Percentiles rank a stretch among this genome's conserved stretches.
Conservation (phyloP, 2,113 vertebrate genomes). For the Trematomus loennbergii region DNA sequence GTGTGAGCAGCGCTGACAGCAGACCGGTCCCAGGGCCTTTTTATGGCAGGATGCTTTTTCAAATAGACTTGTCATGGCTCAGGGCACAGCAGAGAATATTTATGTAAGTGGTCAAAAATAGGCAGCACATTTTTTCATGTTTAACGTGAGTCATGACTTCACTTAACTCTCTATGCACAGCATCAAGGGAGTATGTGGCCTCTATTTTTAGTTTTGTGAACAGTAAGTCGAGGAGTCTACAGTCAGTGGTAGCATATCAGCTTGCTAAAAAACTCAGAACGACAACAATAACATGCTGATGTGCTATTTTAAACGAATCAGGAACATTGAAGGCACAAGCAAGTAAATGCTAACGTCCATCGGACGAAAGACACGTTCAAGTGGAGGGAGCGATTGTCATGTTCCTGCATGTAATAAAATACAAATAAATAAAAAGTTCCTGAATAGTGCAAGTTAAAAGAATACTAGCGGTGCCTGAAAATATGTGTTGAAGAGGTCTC, state of each 20-base stretch:
- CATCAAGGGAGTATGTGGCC: constrained; percentile 13
- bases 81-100: constrained; percentile 52
- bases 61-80: constrained; percentile 58
- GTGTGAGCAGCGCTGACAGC: constrained; percentile 39
- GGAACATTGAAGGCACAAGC: too few species aligned
- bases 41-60: constrained; percentile 30
- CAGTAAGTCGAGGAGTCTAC: neutral
- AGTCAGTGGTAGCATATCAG: neutral
- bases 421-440: too few species aligned
- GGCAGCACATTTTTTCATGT: constrained; percentile 46
- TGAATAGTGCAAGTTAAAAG: too few species aligned
- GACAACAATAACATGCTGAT: neutral
- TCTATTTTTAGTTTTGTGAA: neutral
- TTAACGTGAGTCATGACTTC: constrained; percentile 50
- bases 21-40: constrained; percentile 23
- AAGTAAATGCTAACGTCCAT: too few species aligned
- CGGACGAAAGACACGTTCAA: too few species aligned
- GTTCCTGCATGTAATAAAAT: too few species aligned
- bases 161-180: constrained; percentile 14
- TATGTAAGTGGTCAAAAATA: constrained; percentile 61
- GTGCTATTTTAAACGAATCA: neutral
- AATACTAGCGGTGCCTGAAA: too few species aligned
- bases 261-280: neutral
- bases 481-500: neutral
- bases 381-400: too few species aligned